Conservation (phyloP, 2,113 vertebrate genomes). For the Sinocyclocheilus grahami region DNA sequence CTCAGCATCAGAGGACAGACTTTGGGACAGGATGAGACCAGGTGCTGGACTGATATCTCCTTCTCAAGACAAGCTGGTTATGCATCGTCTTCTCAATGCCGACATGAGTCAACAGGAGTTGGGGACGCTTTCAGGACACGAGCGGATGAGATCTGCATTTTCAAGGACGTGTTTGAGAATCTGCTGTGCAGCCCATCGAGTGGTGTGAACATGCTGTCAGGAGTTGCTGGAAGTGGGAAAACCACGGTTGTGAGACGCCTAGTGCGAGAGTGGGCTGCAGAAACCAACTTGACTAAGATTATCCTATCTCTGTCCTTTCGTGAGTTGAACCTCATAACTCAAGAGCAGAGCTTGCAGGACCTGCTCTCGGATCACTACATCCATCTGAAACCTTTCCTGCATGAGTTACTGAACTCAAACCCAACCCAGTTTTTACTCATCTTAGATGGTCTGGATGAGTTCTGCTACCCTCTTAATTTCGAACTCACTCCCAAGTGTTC, state of each 20-base stretch:
- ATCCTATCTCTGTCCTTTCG: constrained; percentile 60
- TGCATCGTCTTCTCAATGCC: constrained; percentile 38
- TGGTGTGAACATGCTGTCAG: constrained; percentile 56
- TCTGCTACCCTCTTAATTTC: constrained; percentile 60
- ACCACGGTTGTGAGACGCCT: constrained; percentile 59
- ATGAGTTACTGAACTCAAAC: constrained; percentile 46
- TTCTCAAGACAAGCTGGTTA: constrained; percentile 44
- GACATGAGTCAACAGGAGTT: constrained; percentile 57
- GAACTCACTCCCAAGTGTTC: constrained; percentile 63
- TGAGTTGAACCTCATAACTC: constrained; percentile 61
- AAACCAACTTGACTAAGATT: constrained; percentile 39
- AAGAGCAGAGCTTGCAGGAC: constrained; percentile 52
- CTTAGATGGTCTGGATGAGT: constrained; percentile 64
- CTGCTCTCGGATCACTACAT: constrained; percentile 61
- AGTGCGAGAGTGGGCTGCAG: constrained; percentile 55
- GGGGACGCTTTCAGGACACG: constrained; percentile 55
- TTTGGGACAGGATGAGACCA: neutral
- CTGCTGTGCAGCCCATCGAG: constrained; percentile 32
- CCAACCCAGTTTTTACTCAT: constrained; percentile 56
- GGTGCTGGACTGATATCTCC: constrained; percentile 56
- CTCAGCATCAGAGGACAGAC: constrained; percentile 20
- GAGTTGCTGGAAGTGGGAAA: constrained; percentile 65
- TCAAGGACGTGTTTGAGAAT: constrained; percentile 48
- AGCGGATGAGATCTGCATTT: constrained; percentile 44
- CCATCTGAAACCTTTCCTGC: constrained; percentile 56